Evolutionary conservation across 2,797 vertebrate species (phyloP).

Genomic region (Chaenodraco wilsoni): DNA sequence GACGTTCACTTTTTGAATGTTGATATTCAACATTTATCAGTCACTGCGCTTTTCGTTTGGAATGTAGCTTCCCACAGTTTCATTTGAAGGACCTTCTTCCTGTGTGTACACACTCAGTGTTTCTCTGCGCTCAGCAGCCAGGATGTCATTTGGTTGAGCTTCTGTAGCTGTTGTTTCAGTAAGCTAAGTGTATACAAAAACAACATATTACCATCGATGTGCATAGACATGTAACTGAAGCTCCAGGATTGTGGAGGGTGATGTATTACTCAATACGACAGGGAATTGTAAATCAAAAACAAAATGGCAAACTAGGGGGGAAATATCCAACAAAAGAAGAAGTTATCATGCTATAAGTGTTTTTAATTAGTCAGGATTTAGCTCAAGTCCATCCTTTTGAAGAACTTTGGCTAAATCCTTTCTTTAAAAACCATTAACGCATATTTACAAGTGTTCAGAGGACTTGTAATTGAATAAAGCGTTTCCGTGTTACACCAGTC

Average conservation of each 20-base stretch:
- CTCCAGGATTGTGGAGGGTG: not conserved
- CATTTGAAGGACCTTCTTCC: not conserved
- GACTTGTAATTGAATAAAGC: not conserved
- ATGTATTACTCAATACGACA: not conserved
- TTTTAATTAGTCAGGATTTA: not conserved
- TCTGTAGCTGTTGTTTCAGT: not conserved
- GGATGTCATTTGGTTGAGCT: constrained; percentile 1
- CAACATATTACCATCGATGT: not conserved
- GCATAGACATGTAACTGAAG: not conserved
- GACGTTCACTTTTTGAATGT: not conserved
- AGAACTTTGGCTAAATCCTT: not conserved
- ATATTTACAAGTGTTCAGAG: not conserved
- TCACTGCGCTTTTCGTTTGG: constrained; percentile 7
- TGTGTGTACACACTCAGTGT: constrained; percentile 18
- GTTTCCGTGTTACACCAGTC: constrained; percentile 31
- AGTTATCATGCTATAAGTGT: not conserved
- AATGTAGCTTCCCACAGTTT: not conserved
- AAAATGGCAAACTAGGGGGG: not conserved
- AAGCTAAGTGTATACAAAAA: too few species aligned
- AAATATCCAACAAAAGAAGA: not conserved
- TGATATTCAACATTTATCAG: not conserved
- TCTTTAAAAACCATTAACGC: not conserved
- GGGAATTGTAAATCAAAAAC: not conserved
- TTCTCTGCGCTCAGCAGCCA: not conserved
- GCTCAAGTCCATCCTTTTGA: not conserved